A percentile compares a stretch with the other conserved stretches of the same genome.
phyloP scores from a whole-genome alignment of 2,888 invertebrate genomes.

The Chymomyza amoena region DNA sequence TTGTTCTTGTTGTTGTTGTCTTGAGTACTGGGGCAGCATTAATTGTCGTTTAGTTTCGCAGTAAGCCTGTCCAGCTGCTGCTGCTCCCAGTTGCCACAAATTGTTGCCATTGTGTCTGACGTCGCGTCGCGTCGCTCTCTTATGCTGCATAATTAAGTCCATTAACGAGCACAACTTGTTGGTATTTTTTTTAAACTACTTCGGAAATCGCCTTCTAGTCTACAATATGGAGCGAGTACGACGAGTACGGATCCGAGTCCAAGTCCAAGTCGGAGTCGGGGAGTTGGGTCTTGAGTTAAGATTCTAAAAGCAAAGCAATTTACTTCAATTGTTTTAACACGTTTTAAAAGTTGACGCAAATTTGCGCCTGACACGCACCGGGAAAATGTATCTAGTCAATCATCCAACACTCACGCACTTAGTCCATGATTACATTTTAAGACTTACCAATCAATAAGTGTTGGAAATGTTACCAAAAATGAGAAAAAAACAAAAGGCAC shows the following conservation, averaged over 20 bases:
- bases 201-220: not conserved
- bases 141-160: conserved; percentile 55
- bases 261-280: not conserved
- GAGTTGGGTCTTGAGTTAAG: not conserved
- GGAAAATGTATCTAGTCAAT: not conserved
- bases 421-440: too few relatives aligned
- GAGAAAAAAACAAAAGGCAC: not conserved
- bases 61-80: not conserved
- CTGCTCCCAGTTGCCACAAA: not conserved
- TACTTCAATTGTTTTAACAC: conserved; percentile 54
- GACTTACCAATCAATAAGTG: too few relatives aligned
- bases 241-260: too few relatives aligned
- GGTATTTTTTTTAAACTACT: not conserved
- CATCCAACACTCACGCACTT: conserved; percentile 1
- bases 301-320: conserved; percentile 16
- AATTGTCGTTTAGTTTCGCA: conserved; percentile 55
- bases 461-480: not conserved
- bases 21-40: conserved; percentile 35
- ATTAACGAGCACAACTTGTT: conserved; percentile 35
- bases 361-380: conserved; percentile 50
- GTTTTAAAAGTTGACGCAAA: conserved; percentile 55
- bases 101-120: not conserved
- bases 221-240: not conserved
- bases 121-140: conserved; percentile 16
- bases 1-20: not conserved